Percentiles rank a stretch among this genome's conserved stretches.
Evolutionary conservation across 2,113 vertebrate species (phyloP).

Genomic region (Osmerus mordax): DNA sequence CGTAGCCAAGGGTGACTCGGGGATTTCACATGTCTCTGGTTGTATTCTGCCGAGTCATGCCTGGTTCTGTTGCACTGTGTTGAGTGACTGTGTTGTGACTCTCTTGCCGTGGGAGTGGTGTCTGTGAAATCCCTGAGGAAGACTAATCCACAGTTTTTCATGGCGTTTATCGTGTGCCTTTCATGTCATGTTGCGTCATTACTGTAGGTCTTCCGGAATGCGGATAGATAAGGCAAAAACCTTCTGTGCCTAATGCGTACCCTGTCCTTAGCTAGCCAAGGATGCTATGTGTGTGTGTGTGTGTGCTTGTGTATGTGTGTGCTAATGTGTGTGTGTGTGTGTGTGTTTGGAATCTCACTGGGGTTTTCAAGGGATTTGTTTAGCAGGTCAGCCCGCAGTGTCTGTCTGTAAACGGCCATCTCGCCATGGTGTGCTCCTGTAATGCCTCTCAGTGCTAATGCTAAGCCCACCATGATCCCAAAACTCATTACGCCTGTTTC

Average conservation of each 20-base stretch:
- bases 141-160: background rate
- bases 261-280: background rate
- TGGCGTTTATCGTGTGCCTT: background rate
- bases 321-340: slow-evolving; percentile 2
- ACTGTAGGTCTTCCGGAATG: background rate
- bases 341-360: slow-evolving; percentile 12
- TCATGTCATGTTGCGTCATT: background rate
- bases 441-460: slow-evolving; percentile 45
- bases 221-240: background rate
- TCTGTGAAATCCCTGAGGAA: background rate
- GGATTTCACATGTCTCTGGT: background rate
- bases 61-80: background rate
- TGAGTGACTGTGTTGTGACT: background rate
- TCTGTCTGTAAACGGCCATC: slow-evolving; percentile 4
- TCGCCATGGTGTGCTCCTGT: slow-evolving; percentile 27
- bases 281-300: background rate
- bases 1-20: no score
- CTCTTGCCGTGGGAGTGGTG: background rate
- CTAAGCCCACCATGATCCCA: slow-evolving; percentile 52
- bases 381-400: slow-evolving; percentile 43
- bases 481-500: slow-evolving; percentile 40
- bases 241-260: background rate
- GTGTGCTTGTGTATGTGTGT: background rate
- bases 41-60: background rate
- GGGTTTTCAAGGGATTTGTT: slow-evolving; percentile 55